These are phyloP conservation scores for Oreochromis grahami DNA, from an alignment of 2,797 vertebrate species.

Conservation along the genomic window DNA sequence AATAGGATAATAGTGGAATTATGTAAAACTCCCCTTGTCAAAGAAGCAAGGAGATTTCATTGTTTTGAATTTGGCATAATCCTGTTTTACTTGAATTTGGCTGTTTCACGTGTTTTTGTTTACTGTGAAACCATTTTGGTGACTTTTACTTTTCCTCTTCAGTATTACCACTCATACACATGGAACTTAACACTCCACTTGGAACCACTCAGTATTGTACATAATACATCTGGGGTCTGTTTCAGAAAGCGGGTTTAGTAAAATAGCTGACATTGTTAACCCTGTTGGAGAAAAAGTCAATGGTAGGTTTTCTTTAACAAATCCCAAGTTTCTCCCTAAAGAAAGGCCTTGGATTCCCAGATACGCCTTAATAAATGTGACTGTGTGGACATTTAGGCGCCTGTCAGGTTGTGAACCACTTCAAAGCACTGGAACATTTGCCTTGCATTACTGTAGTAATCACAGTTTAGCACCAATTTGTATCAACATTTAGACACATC, in stretches of 20 bases:
- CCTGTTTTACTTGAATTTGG: slow-evolving; percentile 84
- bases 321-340: neutral
- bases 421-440: neutral
- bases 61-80: slow-evolving; percentile 68
- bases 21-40: slow-evolving; percentile 15
- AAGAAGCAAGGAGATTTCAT: slow-evolving; percentile 21
- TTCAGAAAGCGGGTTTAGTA: neutral
- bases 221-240: slow-evolving; percentile 23
- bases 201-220: slow-evolving; percentile 23
- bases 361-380: neutral
- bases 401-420: neutral
- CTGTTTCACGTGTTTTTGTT: slow-evolving; percentile 42
- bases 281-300: neutral
- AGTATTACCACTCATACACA: slow-evolving; percentile 41
- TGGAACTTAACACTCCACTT: slow-evolving; percentile 3
- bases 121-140: slow-evolving; percentile 58
- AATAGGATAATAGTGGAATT: slow-evolving; percentile 14
- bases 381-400: neutral
- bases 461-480: neutral
- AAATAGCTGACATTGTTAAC: neutral
- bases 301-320: neutral
- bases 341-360: neutral
- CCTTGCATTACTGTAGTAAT: neutral
- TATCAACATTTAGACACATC: neutral
- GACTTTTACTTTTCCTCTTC: slow-evolving; percentile 1